Evolutionary conservation across 1,140 invertebrate genomes (phyloP).

Genomic region (Oreohelix idahoensis): DNA sequence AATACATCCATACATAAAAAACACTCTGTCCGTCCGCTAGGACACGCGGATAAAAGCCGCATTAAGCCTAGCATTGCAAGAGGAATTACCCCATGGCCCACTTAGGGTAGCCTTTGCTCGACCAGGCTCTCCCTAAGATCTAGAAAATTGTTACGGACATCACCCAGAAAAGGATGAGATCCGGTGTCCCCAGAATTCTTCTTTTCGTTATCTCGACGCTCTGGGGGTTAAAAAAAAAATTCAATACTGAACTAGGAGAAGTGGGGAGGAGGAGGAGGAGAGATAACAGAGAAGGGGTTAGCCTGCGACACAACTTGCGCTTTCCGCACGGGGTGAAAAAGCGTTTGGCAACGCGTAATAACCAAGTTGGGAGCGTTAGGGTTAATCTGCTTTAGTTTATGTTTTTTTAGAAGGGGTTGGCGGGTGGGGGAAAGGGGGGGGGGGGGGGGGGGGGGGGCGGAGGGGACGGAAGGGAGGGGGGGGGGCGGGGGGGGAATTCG

Average conservation of each 20-base stretch:
- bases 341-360: neutral
- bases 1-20: too few species aligned
- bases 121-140: neutral
- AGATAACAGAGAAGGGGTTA: neutral
- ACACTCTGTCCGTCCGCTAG: neutral
- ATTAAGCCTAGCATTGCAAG: neutral
- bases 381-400: conserved; percentile 1
- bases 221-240: too few species aligned
- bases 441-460: too few species aligned
- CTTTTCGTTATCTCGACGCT: neutral
- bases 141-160: conserved; percentile 6
- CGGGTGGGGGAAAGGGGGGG: too few species aligned
- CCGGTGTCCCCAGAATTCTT: neutral
- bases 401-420: neutral
- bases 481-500: too few species aligned
- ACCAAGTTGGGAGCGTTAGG: neutral
- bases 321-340: neutral
- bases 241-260: neutral
- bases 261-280: neutral
- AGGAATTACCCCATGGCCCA: conserved; percentile 15
- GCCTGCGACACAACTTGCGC: neutral
- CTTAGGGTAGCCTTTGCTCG: neutral
- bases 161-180: neutral
- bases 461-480: too few species aligned
- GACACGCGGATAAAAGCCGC: conserved; percentile 14